A percentile compares a stretch with the other conserved stretches of the same genome.
Conservation (phyloP, 2,888 invertebrate genomes). For the Lycocerus yunnanus region DNA sequence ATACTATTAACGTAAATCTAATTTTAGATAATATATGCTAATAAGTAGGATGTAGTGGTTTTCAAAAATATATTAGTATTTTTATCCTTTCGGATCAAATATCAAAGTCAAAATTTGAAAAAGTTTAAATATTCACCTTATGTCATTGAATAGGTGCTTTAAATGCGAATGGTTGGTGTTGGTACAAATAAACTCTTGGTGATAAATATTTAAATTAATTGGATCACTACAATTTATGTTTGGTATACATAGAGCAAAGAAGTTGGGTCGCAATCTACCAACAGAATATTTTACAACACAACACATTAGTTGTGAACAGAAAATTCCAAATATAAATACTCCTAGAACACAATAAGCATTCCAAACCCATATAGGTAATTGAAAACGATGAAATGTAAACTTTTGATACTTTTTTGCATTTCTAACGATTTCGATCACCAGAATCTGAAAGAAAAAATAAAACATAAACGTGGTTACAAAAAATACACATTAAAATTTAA, state of each 20-base stretch:
- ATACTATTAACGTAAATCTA: background rate
- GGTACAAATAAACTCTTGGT: conserved; percentile 71
- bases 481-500: no score
- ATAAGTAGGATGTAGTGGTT: background rate
- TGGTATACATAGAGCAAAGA: conserved; percentile 86
- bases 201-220: conserved; percentile 67
- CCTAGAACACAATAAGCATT: conserved; percentile 76
- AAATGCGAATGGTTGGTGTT: conserved; percentile 44
- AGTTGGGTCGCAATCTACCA: conserved; percentile 93
- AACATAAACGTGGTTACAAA: conserved; percentile 46
- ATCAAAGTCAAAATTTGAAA: background rate
- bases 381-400: conserved; percentile 59
- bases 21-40: background rate
- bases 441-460: conserved; percentile 25
- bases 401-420: background rate
- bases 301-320: conserved; percentile 82
- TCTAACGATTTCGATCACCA: background rate
- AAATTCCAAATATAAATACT: conserved; percentile 85
- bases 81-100: background rate
- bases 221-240: conserved; percentile 65
- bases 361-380: conserved; percentile 74
- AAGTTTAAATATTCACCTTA: background rate
- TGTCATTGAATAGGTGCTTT: conserved; percentile 32
- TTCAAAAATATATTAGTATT: background rate
- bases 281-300: conserved; percentile 93